phyloP scores from a whole-genome alignment of 2,888 invertebrate genomes.

The Brachynemurus nebulosus region DNA sequence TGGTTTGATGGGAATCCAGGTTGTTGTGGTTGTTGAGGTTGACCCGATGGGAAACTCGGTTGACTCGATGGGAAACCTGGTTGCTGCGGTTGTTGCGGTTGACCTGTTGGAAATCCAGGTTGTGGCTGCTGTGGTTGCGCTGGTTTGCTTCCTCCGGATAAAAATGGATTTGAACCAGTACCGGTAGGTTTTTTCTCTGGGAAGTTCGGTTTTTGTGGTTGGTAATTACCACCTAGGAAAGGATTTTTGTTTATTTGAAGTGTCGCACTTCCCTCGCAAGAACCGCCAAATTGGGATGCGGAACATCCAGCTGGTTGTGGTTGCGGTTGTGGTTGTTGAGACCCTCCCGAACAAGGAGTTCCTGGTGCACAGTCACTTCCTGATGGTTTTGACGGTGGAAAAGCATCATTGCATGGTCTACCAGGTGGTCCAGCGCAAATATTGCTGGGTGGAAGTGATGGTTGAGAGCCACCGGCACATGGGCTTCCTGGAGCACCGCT shows the following conservation, averaged over 20 bases:
- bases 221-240: conserved; percentile 1
- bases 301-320: conserved; percentile 5
- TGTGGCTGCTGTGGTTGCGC: neutral
- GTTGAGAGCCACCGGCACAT: neutral
- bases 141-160: conserved; percentile 13
- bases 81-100: neutral
- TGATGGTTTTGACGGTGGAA: neutral
- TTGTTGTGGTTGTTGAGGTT: neutral
- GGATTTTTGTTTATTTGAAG: conserved; percentile 5
- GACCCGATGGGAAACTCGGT: neutral
- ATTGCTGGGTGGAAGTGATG: neutral
- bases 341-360: neutral
- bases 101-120: neutral
- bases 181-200: conserved; percentile 15
- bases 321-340: conserved; percentile 6
- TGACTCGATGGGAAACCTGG: neutral
- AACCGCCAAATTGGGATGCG: too few relatives aligned
- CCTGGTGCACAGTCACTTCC: neutral
- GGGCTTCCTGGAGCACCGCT: neutral
- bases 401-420: conserved; percentile 6
- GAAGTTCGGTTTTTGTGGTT: conserved; percentile 1
- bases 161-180: conserved; percentile 24
- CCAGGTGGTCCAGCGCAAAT: conserved; percentile 6
- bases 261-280: neutral
- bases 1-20: neutral